Percentiles rank a stretch among this genome's conserved stretches.
These are phyloP conservation scores for Proisotoma minuta DNA, from an alignment of 2,888 invertebrate species.

Conservation along the genomic window DNA sequence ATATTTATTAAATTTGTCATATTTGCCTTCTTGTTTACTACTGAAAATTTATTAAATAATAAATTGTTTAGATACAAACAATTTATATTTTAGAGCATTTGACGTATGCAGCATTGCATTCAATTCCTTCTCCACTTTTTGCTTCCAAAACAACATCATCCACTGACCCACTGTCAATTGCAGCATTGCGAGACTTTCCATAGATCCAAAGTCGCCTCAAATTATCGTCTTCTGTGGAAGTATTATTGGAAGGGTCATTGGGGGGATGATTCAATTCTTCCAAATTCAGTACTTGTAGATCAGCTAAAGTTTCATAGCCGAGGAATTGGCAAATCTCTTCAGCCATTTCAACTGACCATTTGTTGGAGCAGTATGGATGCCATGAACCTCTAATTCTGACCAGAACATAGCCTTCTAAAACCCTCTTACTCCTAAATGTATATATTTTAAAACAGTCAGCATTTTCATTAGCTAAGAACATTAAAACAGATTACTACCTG, in stretches of 20 bases:
- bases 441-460: too few relatives aligned
- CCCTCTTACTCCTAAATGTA: background rate
- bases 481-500: background rate
- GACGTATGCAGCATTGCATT: background rate
- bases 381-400: conserved; percentile 24
- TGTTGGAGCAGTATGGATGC: conserved; percentile 33
- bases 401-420: conserved; percentile 23
- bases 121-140: background rate
- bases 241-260: too few relatives aligned
- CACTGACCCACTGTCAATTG: background rate
- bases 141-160: conserved; percentile 3
- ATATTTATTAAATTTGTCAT: too few relatives aligned
- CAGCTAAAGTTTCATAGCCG: too few relatives aligned
- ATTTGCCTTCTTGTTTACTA: too few relatives aligned
- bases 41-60: too few relatives aligned
- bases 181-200: too few relatives aligned
- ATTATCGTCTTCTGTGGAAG: background rate
- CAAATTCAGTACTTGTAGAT: background rate
- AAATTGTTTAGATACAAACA: too few relatives aligned
- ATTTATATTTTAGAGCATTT: background rate
- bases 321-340: conserved; percentile 15
- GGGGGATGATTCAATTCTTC: background rate
- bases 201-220: too few relatives aligned
- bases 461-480: too few relatives aligned
- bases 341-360: conserved; percentile 22